Evolutionary conservation across 1,140 invertebrate genomes (phyloP).

Genomic region (Teleogryllus occipitalis): DNA sequence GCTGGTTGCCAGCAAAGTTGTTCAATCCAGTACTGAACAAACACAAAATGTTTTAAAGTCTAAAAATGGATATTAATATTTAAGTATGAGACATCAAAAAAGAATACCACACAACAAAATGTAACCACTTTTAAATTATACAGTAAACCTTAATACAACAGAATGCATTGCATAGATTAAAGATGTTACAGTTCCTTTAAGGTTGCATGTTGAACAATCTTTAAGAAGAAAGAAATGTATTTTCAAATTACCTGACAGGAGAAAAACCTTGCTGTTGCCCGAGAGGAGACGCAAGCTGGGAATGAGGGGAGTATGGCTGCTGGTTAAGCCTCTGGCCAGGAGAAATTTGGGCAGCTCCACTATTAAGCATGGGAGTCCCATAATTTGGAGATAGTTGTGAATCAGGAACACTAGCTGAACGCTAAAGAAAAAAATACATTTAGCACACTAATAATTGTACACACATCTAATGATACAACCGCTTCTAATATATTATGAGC

Average conservation of each 20-base stretch:
- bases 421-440: slow-evolving; percentile 36
- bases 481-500: too few relatives aligned
- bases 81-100: background rate
- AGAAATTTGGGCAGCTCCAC: slow-evolving; percentile 29
- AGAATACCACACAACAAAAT: background rate
- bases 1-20: slow-evolving; percentile 20
- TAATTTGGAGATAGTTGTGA: slow-evolving; percentile 62
- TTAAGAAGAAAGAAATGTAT: background rate
- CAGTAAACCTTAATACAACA: background rate
- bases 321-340: slow-evolving; percentile 32
- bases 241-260: slow-evolving; percentile 28
- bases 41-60: background rate
- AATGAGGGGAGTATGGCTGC: slow-evolving; percentile 40
- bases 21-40: background rate
- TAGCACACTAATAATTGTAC: too few relatives aligned
- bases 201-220: background rate
- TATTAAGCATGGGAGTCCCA: slow-evolving; percentile 25
- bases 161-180: too few relatives aligned
- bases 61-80: background rate
- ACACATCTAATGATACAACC: too few relatives aligned
- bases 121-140: background rate
- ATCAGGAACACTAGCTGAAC: slow-evolving; percentile 57
- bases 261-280: slow-evolving; percentile 34
- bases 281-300: slow-evolving; percentile 30
- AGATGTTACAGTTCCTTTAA: too few relatives aligned